Base-by-base conservation (phyloP, 2,797 vertebrate genomes). In the Crypturellus tataupa region DNA sequence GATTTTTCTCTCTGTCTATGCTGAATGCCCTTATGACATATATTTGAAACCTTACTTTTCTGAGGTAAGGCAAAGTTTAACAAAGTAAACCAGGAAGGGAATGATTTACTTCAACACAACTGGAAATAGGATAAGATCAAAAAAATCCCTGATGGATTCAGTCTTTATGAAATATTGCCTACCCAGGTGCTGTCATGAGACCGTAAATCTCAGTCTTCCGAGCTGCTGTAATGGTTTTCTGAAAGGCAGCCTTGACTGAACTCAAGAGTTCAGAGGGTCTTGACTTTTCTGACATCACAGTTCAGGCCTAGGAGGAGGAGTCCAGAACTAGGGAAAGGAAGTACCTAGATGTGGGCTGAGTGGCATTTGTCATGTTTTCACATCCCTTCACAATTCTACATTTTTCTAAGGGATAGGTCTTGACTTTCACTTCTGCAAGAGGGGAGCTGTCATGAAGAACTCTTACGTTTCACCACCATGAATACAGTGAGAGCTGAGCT, bases 21-120 rank as follows among this genome's bases (percentile, higher is more conserved):
- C 29, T 69, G 71, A 87, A 77, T 44, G n/a, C 12, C 8, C 27
- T 47, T n/a, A 56, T 9, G 31, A 21, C 12, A 1, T 14, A 6
- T 75, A 29, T 49, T 20, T 65, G n/a, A 81, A 78, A n/a, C 58
- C 55, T 73, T 72, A 31, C 18, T 78, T 85, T 46, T 40, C 84
- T 29, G 39, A 25, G 40, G 29, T 79, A 29, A 60, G 53, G 16
- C 21, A 35, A 67, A 81, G 42, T n/a, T 80, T 62, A 49, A n/a
- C 15, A 59, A 70, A 56, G 9, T n/a, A 39, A 35, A 44, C 47
- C 49, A 80, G 44, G 44, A 70, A 71, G 10, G 46, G 29, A 67
- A 42, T 42, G 6, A 80, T 71, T 70, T 79, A 56, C 58, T 82
- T 70, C n/a, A 62, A 46, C 67, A n/a, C 8, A 75, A 59, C n/a